Evolutionary conservation across 1,140 invertebrate species (phyloP), one percentile per base, ranked within the genome.

Genomic region (Drosophila quadrilineata): DNA sequence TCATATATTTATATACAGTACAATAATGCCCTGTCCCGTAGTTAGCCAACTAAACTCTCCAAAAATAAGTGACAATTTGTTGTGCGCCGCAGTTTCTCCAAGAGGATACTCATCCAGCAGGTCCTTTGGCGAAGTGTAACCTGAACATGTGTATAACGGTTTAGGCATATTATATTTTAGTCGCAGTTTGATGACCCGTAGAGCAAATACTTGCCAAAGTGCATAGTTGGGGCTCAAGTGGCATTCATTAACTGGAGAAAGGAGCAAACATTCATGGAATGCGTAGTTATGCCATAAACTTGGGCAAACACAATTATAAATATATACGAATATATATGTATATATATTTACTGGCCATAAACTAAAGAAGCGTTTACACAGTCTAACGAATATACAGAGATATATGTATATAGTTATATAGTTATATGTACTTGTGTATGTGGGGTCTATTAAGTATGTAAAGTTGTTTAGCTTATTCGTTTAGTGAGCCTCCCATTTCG

Each of bases 281-380:
- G 24, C 19, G 31, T 75, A 52, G 56, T 59, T 60, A 49, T n/a
- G n/a, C n/a, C n/a, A n/a, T 59, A 53, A 65, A 64, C 59, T 52
- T 54, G 53, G 54, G 43, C 57, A 77, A 77, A 82, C 76, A 80
- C 68, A 80, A 71, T 76, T 72, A 65, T 57, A 57, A 54, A 53
- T 38, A 48, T 46, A 41, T 59, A 72, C 58, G 63, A 41, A 72
- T 76, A 72, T 76, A 84, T 80, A 69, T 72, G 71, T 76, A 76
- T 76, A 72, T 76, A 84, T 80, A 69, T 72, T 75, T 76, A 76
- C 77, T 54, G 68, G 36, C 53, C 68, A 84, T 76, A 75, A 79
- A 67, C 52, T 74, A 71, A 62, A 62, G 48, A 80, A 50, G 50
- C 58, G 59, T 69, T 62, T 54, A 46, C 29, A 46, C 53, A 66